Evolutionary conservation across 2,797 vertebrate genomes (phyloP).

Genomic region (Tangara arthus): DNA sequence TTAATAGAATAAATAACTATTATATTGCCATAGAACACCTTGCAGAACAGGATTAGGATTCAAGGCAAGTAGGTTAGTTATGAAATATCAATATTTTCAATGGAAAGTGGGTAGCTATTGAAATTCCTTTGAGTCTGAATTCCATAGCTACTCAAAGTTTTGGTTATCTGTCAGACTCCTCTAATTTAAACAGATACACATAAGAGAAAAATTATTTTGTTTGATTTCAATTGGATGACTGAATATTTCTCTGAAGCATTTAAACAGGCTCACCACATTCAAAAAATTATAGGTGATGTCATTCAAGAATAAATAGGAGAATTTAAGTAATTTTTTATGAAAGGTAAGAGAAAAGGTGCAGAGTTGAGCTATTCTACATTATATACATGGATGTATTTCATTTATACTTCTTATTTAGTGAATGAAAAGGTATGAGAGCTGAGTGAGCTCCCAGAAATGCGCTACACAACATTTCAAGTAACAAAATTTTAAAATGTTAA

Average conservation of each 20-base stretch:
- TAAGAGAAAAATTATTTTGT: background rate
- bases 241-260: background rate
- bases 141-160: background rate
- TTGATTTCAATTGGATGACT: background rate
- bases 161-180: background rate
- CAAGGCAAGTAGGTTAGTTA: slow-evolving; percentile 22
- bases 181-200: background rate
- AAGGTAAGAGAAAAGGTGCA: background rate
- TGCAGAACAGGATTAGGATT: slow-evolving; percentile 22
- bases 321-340: background rate
- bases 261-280: background rate
- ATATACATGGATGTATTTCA: background rate
- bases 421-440: background rate
- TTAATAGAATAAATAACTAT: slow-evolving; percentile 29
- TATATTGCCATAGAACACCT: slow-evolving; percentile 6
- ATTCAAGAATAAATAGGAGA: background rate
- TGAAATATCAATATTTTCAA: slow-evolving; percentile 26
- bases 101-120: slow-evolving; percentile 5
- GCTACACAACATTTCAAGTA: background rate
- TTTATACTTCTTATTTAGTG: background rate
- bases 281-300: background rate
- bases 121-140: slow-evolving; percentile 29
- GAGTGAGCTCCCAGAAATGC: background rate
- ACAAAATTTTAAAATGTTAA: background rate
- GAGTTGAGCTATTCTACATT: background rate